A percentile compares a stretch with the other conserved stretches of the same genome.
Evolutionary conservation across 53 echinoderm and acorn worm species (phyloP).

Genomic region (Echinometra lucunter): DNA sequence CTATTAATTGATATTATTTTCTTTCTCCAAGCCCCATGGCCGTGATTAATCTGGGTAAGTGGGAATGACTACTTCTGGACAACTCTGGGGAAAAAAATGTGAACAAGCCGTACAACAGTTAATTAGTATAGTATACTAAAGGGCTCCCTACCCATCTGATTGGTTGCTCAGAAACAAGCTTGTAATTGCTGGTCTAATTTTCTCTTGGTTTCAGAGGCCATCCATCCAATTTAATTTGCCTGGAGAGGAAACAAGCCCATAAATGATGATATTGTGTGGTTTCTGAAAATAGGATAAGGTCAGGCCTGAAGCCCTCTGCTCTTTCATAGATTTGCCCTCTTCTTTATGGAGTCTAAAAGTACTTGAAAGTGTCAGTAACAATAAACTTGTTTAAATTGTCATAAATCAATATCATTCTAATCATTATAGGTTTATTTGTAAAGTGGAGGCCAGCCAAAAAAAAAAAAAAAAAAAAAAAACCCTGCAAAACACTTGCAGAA

Average conservation of each 20-base stretch:
- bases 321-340: neutral
- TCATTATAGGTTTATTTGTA: too few relatives aligned
- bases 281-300: neutral
- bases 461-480: too few relatives aligned
- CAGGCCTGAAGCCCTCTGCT: neutral
- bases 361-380: too few relatives aligned
- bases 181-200: slow-evolving; percentile 22
- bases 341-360: too few relatives aligned
- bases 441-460: too few relatives aligned
- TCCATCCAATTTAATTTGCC: slow-evolving; percentile 27
- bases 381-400: too few relatives aligned
- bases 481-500: too few relatives aligned
- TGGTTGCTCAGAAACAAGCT: neutral
- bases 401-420: too few relatives aligned
- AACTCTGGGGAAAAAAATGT: neutral
- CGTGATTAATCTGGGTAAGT: neutral
- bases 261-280: neutral
- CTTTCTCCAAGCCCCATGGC: neutral
- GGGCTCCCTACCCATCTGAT: neutral
- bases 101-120: neutral
- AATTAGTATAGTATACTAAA: slow-evolving; percentile 24
- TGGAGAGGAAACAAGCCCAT: neutral
- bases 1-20: neutral
- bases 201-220: neutral
- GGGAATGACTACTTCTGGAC: neutral